phyloP scores from a whole-genome alignment of 2,888 invertebrate species.

The Listrodromus nycthemerus region DNA sequence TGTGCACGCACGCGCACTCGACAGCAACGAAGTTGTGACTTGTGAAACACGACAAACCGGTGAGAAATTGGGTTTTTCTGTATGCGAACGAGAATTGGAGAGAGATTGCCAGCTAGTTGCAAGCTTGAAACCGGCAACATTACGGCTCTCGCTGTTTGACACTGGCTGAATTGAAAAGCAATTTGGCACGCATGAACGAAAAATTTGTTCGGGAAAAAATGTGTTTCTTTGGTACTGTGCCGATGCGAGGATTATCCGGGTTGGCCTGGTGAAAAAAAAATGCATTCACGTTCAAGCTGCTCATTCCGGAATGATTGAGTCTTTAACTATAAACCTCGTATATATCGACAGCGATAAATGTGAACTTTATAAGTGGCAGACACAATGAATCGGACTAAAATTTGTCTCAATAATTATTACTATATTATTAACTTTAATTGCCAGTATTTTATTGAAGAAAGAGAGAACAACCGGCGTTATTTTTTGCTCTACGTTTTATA shows the following conservation, averaged over 20 bases:
- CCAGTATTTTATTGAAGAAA: too few relatives aligned
- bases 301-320: too few relatives aligned
- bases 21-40: constrained; percentile 25
- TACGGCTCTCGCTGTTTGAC: constrained; percentile 13
- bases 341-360: too few relatives aligned
- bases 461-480: too few relatives aligned
- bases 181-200: neutral
- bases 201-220: neutral
- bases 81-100: constrained; percentile 18
- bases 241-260: neutral
- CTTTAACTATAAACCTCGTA: too few relatives aligned
- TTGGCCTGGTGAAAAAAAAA: too few relatives aligned
- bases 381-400: too few relatives aligned
- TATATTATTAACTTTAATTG: too few relatives aligned
- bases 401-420: too few relatives aligned
- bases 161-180: constrained; percentile 18
- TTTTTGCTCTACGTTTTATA: too few relatives aligned
- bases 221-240: neutral
- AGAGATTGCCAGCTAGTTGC: constrained; percentile 12
- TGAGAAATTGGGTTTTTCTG: constrained; percentile 40
- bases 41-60: constrained; percentile 30
- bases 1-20: neutral
- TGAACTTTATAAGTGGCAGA: too few relatives aligned
- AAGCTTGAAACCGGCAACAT: constrained; percentile 5
- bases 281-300: too few relatives aligned